Evolutionary conservation across 2,113 vertebrate genomes (phyloP), one percentile per base, ranked within the genome.

Genomic region (Chauna torquata): DNA sequence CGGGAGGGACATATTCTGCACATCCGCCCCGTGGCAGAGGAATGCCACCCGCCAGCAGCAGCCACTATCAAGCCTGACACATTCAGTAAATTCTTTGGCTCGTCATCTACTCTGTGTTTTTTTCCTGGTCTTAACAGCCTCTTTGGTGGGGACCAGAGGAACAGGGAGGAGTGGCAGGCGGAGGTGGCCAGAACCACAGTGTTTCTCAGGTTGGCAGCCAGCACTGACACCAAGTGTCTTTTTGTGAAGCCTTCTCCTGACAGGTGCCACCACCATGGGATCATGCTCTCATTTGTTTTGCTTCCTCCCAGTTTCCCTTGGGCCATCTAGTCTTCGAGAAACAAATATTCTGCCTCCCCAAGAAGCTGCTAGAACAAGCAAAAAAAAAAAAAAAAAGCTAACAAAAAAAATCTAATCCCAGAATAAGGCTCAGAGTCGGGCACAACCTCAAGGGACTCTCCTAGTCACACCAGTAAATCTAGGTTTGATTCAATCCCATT

Each of bases 181-280:
- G 92, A 97, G 94, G 95, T 94, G 59, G n/a, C 86, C 75, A 89
- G 82, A 86, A 92, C 61, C 72, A 65, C 32, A 77, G 9, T 78
- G 97, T 96, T 97, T 96, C 94, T 95, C 92, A 70, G 12, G 42
- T 54, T 95, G 88, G 96, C 96, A 96, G 96, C 82, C 87, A 93
- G 82, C 50, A 45, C 68, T 96, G 92, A 92, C 30, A 5, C 54
- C 49, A 76, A 57, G 34, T 24, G 69, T 94, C 88, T 93, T 88
- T 61, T 17, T 24, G 9, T 64, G 85, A 97, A 58, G 92, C 80
- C 18, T 49, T 90, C 59, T 77, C 79, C 90, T 95, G 92, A 96
- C 75, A 87, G 59, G 11, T 54, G 23, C 22, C 44, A 84, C 45
- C 57, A 82, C 32, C 78, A 14, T 52, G 19, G 54, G 86, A 55